Percentiles rank a stretch among this genome's conserved stretches.
phyloP scores from a whole-genome alignment of 2,797 vertebrate genomes.

The Clarias laeviceps region DNA sequence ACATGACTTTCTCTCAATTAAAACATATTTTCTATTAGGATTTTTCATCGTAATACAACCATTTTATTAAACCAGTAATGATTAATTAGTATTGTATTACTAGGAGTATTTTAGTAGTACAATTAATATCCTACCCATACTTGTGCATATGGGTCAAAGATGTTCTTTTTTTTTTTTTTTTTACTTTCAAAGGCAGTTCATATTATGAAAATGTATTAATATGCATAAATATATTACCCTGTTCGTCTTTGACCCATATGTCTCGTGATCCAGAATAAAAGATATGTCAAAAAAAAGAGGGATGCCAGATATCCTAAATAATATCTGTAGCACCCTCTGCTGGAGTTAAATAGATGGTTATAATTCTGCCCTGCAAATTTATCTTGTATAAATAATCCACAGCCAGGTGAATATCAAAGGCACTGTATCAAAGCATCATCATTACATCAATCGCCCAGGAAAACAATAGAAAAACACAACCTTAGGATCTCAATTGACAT shows the following conservation, averaged over 20 bases:
- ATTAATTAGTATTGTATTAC: not conserved
- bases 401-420: not conserved
- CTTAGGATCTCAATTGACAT: not conserved
- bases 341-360: not conserved
- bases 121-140: not conserved
- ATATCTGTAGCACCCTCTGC: conserved; percentile 21
- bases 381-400: not conserved
- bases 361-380: not conserved
- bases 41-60: not conserved
- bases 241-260: not conserved
- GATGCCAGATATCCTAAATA: not conserved
- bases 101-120: not conserved
- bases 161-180: not conserved
- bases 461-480: too few relatives aligned
- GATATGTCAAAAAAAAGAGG: not conserved
- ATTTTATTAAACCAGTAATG: not conserved
- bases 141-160: not conserved
- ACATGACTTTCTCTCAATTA: not conserved
- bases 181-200: not conserved
- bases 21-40: not conserved
- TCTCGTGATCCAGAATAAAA: conserved; percentile 10
- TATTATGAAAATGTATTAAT: not conserved
- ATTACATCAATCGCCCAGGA: not conserved
- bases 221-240: conserved; percentile 1
- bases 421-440: too few relatives aligned